phyloP scores from a whole-genome alignment of 2,797 vertebrate species.

The Nothura maculosa region DNA sequence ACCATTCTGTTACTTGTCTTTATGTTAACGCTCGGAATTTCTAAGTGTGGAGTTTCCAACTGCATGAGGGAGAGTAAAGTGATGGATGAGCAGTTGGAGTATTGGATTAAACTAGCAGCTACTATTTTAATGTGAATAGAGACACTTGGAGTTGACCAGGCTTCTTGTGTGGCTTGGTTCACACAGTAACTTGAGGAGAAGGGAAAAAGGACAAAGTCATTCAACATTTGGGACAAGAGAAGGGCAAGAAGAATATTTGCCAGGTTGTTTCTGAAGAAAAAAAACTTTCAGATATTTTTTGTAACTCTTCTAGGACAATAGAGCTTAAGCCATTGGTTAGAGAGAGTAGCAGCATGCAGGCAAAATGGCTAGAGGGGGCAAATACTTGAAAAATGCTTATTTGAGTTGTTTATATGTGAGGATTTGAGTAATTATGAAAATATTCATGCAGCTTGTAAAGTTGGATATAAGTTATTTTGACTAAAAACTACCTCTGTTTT shows the following conservation, averaged over 20 bases:
- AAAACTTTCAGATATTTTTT: background rate
- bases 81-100: background rate
- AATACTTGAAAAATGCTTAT: background rate
- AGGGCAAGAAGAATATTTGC: background rate
- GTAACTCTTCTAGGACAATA: background rate
- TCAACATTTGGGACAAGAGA: background rate
- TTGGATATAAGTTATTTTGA: background rate
- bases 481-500: background rate
- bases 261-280: background rate
- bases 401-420: background rate
- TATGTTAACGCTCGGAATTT: background rate
- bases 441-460: background rate
- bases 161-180: background rate
- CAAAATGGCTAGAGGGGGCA: background rate
- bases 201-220: background rate
- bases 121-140: fast-evolving
- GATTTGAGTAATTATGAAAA: background rate
- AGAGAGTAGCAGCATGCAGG: background rate
- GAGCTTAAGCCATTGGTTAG: background rate
- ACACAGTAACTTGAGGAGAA: background rate
- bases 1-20: background rate
- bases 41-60: background rate
- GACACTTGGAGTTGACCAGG: background rate
- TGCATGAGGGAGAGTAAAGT: background rate
- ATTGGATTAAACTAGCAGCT: background rate